A percentile compares a stretch with the other conserved stretches of the same genome.
These are phyloP conservation scores for Ecdyonurus torrentis DNA, from an alignment of 2,888 invertebrate species.

Conservation along the genomic window DNA sequence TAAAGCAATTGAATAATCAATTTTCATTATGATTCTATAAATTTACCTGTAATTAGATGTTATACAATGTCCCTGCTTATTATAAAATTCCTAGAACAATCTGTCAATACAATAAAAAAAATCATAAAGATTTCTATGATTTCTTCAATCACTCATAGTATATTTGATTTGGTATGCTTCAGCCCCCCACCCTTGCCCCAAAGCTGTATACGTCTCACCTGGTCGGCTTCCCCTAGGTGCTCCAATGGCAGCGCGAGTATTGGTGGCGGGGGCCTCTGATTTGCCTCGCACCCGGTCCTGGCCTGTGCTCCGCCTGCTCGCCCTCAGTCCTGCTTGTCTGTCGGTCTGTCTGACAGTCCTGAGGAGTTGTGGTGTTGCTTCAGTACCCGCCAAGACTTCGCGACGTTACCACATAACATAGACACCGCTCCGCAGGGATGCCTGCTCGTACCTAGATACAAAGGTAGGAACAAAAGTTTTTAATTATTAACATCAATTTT, in stretches of 20 bases:
- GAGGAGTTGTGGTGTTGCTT: background rate
- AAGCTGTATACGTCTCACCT: background rate
- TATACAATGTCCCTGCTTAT: too few species aligned
- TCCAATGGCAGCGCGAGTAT: background rate
- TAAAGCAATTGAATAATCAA: too few species aligned
- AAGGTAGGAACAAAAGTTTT: too few species aligned
- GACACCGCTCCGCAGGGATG: too few species aligned
- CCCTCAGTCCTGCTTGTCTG: background rate
- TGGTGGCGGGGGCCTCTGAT: background rate
- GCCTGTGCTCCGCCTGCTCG: background rate
- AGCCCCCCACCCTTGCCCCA: background rate
- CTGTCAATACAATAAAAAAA: too few species aligned
- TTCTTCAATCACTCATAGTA: background rate
- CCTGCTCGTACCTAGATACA: too few species aligned
- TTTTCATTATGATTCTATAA: too few species aligned
- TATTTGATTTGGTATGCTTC: background rate
- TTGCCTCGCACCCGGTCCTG: background rate
- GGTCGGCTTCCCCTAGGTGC: background rate
- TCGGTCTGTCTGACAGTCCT: background rate
- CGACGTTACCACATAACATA: too few species aligned
- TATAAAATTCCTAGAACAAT: too few species aligned
- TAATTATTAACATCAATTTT: too few species aligned
- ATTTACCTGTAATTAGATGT: too few species aligned
- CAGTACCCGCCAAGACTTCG: background rate
- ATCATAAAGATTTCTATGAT: background rate